Base-by-base conservation (phyloP, 1,140 invertebrate genomes). In the Radopholus similis region DNA sequence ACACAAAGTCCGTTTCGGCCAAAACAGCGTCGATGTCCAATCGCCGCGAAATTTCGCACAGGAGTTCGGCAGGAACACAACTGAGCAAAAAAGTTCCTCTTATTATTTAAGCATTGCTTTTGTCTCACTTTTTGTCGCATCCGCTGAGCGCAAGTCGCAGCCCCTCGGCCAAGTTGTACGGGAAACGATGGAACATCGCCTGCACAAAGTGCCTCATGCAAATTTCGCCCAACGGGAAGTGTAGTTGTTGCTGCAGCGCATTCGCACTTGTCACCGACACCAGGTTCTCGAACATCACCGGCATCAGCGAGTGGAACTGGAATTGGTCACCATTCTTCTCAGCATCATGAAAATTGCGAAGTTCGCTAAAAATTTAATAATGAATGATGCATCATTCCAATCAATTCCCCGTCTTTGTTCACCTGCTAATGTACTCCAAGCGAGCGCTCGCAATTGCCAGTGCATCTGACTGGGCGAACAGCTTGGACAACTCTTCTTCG, bases 231-330 rank as follows among this genome's bases (percentile, higher is more conserved):
- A 59, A 60, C 18, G 26, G 56, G 4, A 58, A 47, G 37, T 58
- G 37, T 42, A 30, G 21, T 15, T 47, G 9, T 49, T 62, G 23
- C 21, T 42, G 59, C 11, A 62, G 21, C 1, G 59, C 32, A 4
- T 3, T 34, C 32, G 42, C 21, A 5, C 32, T 44, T 5, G 73
- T 44, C 26, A 60, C 70, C 30, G 73, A 73, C 13, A 54, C 64
- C 32, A 74, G 37, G 35, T 74, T 74, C 37, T 74, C 73, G 42
- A 73, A 74, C 57, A 76, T 74, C 21, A 74, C 72, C 2, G 73
- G 73, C 34, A 76, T 53, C 47, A 74, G 53, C 9, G 69, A 30
- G 9, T 47, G 42, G 60, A 74, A 75, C 6, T 76, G 73, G 53
- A 32, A 15, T 64, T 30, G 23, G 0, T 60, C 18, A n/a, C 51